Evolutionary conservation across 2,888 invertebrate genomes (phyloP), one percentile per base, ranked within the genome.

Genomic region (Chalcosyrphus nemorum): DNA sequence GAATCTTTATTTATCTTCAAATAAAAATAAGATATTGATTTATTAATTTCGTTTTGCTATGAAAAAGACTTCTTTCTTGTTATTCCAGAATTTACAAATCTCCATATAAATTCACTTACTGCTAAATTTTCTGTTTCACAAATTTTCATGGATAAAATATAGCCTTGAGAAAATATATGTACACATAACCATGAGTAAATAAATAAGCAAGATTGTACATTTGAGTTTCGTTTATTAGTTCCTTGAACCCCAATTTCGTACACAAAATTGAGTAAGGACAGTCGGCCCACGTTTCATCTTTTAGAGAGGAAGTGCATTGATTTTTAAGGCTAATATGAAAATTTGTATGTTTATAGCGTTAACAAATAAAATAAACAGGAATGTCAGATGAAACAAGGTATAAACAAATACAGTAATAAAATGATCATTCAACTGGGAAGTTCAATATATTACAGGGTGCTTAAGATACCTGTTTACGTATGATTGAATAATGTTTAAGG

Each of bases 211-310:
- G 11, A 57, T 7, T 1, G 21, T n/a, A 13, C 27, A 24, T 43
- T 9, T 9, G 9, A 4, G 24, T 27, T 17, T 2, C 7, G 5
- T 52, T 65, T 38, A 65, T 65, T 65, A 24, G 56, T 74, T 65
- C n/a, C 13, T 74, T 74, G 54, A 65, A 56, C 74, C 65, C 56
- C 17, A n/a, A 21, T 54, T 29, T 45, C n/a, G 17, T 41, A 13
- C 4, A 24, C 4, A 47, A n/a, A 38, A 41, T 52, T 41, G 17
- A 1, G n/a, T 27, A 43, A 68, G 24, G 21, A 38, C 65, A 9
- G 24, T 38, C 50, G 15, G 17, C 5, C 35, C 13, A 35, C 38
- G 27, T 41, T 59, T 52, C 11, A 24, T 24, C 7, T 43, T 7
- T 52, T 1, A 21, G 0, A 4, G 15, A 32, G 24, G 45, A 56